phyloP scores from a whole-genome alignment of 2,797 vertebrate genomes.

The Coranthus polyacanthus region DNA sequence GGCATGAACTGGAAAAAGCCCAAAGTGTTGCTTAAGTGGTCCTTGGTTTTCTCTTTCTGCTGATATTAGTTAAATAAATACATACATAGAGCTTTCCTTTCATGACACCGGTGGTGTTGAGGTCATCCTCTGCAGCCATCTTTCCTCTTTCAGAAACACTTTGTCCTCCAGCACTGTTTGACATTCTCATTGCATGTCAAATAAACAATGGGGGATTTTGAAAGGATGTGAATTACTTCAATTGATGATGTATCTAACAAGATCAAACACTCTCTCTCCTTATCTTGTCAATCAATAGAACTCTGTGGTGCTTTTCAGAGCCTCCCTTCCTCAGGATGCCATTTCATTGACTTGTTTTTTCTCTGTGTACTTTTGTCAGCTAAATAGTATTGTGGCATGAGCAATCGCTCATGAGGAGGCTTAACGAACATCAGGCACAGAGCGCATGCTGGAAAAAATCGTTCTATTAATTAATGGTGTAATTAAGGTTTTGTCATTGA shows the following conservation, averaged over 20 bases:
- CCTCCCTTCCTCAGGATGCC: conserved; percentile 51
- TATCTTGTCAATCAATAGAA: conserved; percentile 75
- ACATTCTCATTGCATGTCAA: conserved; percentile 50
- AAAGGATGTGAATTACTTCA: conserved; percentile 62
- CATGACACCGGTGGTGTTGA: conserved; percentile 1
- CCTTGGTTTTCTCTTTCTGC: conserved; percentile 35
- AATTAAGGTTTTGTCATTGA: conserved; percentile 99
- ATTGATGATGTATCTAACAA: conserved; percentile 65
- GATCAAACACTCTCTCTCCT: conserved; percentile 65
- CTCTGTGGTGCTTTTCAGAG: conserved; percentile 55
- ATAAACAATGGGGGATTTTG: conserved; percentile 51
- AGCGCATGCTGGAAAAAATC: conserved; percentile 91
- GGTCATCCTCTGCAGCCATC: neutral
- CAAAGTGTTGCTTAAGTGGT: conserved; percentile 14
- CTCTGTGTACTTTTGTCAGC: conserved; percentile 69
- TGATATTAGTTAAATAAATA: conserved; percentile 23
- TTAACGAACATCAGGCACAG: conserved; percentile 92
- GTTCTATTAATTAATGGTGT: conserved; percentile 99
- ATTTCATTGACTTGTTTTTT: conserved; percentile 68
- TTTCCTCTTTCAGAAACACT: conserved; percentile 23
- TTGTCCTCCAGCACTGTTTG: conserved; percentile 42
- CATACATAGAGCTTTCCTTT: conserved; percentile 21
- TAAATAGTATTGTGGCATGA: conserved; percentile 78
- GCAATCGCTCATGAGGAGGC: conserved; percentile 90
- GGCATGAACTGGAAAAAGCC: conserved; percentile 17